phyloP scores from a whole-genome alignment of 1,140 invertebrate genomes.

The Asobara japonica region DNA sequence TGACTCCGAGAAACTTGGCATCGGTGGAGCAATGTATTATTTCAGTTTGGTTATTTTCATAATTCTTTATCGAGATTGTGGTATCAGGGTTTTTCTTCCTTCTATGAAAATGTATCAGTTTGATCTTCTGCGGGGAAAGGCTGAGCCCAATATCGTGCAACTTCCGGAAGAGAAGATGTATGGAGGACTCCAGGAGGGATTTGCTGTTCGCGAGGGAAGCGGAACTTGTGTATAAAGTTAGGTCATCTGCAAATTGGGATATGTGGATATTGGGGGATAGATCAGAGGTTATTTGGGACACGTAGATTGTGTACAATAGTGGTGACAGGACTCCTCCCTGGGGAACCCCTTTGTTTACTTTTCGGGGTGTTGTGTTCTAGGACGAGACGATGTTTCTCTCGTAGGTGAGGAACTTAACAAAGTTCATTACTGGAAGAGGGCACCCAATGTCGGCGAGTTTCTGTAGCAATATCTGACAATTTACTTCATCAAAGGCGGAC shows the following conservation, averaged over 20 bases:
- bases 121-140: constrained; percentile 10
- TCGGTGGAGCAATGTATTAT: background rate
- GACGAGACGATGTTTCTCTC: background rate
- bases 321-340: constrained; percentile 23
- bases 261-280: background rate
- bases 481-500: constrained; percentile 7
- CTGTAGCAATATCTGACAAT: background rate
- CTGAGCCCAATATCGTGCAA: background rate
- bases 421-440: background rate
- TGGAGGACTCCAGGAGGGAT: too few relatives aligned
- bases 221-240: background rate
- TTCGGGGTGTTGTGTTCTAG: background rate
- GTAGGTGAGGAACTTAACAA: background rate
- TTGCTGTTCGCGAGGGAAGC: too few relatives aligned
- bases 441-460: constrained; percentile 2
- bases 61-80: background rate
- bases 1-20: constrained; percentile 9
- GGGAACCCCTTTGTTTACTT: background rate
- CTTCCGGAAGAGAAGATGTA: too few relatives aligned
- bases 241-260: constrained; percentile 29
- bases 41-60: too few relatives aligned
- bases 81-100: background rate
- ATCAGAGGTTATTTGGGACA: too few relatives aligned
- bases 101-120: constrained; percentile 20
- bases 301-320: constrained; percentile 19